Conservation (phyloP, 2,888 invertebrate species). For the Cheilosia urbana region DNA sequence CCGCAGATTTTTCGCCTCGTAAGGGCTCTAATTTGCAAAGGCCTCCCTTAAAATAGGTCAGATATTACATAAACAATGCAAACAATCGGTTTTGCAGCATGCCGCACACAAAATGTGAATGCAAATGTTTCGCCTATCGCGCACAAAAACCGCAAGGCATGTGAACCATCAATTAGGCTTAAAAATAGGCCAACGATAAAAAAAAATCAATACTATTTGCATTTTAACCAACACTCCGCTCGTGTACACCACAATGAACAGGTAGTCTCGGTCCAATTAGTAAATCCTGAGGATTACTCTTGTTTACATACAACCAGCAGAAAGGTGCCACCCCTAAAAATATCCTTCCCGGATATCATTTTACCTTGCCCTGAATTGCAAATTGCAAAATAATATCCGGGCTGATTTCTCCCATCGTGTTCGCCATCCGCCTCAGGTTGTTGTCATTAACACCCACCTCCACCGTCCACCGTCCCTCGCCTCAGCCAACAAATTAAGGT, state of each 20-base stretch:
- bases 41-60: conserved; percentile 45
- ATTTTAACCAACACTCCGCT: conserved; percentile 48
- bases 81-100: conserved; percentile 27
- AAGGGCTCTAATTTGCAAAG: conserved; percentile 10
- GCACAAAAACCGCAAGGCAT: conserved; percentile 45
- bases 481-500: conserved; percentile 32
- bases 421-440: conserved; percentile 12
- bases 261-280: conserved; percentile 70
- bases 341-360: conserved; percentile 59
- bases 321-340: conserved; percentile 46
- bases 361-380: conserved; percentile 68
- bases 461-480: neutral
- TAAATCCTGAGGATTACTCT: conserved; percentile 60
- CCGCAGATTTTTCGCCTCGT: neutral
- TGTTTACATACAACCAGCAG: neutral
- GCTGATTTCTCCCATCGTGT: conserved; percentile 40
- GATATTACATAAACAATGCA: conserved; percentile 65
- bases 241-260: conserved; percentile 48
- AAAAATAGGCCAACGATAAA: conserved; percentile 59
- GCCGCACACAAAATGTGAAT: conserved; percentile 2
- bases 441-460: conserved; percentile 17
- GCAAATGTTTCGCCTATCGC: conserved; percentile 30
- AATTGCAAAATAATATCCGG: conserved; percentile 65
- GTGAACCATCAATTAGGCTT: conserved; percentile 61
- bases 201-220: conserved; percentile 66